phyloP scores from a whole-genome alignment of 2,113 vertebrate genomes.

The Monopterus albus region DNA sequence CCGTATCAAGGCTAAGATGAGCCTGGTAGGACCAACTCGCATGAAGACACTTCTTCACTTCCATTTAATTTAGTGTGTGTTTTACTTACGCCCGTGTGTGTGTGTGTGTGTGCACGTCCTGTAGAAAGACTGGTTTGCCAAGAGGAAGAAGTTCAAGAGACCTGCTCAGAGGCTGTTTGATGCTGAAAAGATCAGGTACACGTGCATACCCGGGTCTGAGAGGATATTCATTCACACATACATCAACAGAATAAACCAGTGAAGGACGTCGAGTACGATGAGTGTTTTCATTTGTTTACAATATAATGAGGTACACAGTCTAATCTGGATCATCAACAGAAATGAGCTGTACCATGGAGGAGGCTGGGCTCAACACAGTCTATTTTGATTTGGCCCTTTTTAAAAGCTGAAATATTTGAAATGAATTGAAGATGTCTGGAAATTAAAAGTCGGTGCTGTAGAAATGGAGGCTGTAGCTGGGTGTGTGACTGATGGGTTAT shows the following conservation, averaged over 20 bases:
- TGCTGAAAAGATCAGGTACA: slow-evolving; percentile 93
- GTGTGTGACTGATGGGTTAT: background rate
- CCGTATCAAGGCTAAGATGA: slow-evolving; percentile 96
- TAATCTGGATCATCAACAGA: no score
- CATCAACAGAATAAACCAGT: background rate
- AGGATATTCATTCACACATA: background rate
- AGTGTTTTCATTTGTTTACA: no score
- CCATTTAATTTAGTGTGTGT: background rate
- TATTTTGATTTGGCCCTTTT: no score
- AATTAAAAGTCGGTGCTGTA: no score
- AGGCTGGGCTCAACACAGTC: no score
- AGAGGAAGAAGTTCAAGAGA: slow-evolving; percentile 94
- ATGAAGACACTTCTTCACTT: no score
- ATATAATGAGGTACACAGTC: no score
- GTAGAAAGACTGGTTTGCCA: slow-evolving; percentile 97
- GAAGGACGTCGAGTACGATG: no score
- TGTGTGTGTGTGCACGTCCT: background rate
- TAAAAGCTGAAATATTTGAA: no score
- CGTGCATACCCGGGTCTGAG: background rate
- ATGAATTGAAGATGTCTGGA: no score
- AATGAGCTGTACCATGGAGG: no score
- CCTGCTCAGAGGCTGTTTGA: slow-evolving; percentile 93
- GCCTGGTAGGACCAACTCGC: slow-evolving; percentile 83
- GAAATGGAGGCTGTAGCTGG: background rate
- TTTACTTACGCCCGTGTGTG: no score